Base-by-base conservation (phyloP, 2,888 invertebrate species). In the Macrosiphum euphorbiae region DNA sequence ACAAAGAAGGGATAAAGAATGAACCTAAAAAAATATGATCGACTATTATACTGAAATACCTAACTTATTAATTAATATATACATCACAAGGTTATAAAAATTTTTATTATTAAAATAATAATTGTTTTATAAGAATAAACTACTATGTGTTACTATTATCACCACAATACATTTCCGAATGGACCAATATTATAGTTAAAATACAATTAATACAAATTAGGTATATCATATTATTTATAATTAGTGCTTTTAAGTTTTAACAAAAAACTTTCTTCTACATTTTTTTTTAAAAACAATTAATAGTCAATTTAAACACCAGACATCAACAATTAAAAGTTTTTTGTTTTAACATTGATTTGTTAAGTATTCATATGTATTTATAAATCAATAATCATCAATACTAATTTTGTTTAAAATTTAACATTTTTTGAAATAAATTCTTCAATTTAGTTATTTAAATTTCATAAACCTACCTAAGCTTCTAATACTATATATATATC, bases 1-100 rank as follows among this genome's bases (percentile, higher is more conserved):
- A 88, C 44, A 67, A 41, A 41, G 3, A 44, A 28, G 13, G 28
- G n/a, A n/a, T 67, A 67, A 67, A 78, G 24, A 52, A 47, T 24
- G 67, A 87, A 61, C n/a, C 44, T 8, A 26, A 47, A 61, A 86
- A 92, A 67, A 87, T 26, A 84, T 87, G 61, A 87, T 92, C 67
- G 50, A 87, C 87, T 87, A 47, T 47, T 47, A 61, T 13, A 50
- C 3, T 91, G n/a, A 26, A 16, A 86, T 61, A 47, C 47, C 47
- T 47, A 44, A 44, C 44, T 10, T 85, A 58, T 78, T 78, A 86
- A 86, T 86, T 47, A 91, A 91, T 50, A 91, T 86, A 78, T 35
- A 58, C 58, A 86, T 61, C 4, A 47, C 28, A 3, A 44, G 20
- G 35, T 35, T 78, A 91, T 28, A 55, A 91, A 35, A 90, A 26